These are phyloP conservation scores for Syngnathus scovelli DNA, from an alignment of 2,113 vertebrate genomes.

Conservation along the genomic window DNA sequence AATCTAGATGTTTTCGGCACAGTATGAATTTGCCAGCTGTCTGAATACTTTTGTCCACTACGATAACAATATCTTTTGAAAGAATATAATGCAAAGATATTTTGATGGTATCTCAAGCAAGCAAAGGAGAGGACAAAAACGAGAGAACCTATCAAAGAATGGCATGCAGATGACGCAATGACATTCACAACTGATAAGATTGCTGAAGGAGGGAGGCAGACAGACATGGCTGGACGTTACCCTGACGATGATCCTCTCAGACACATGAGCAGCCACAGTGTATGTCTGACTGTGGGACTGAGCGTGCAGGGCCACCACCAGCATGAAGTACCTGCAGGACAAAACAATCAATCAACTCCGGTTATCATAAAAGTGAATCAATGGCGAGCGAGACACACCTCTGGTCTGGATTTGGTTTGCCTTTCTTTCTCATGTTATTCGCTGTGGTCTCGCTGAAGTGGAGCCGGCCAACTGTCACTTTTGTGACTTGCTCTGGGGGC, in stretches of 20 bases:
- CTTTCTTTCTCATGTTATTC: constrained; percentile 99
- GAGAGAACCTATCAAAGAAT: constrained; percentile 11
- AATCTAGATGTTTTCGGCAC: neutral
- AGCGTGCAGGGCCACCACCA: constrained; percentile 92
- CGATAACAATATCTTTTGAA: neutral
- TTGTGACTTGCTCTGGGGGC: constrained; percentile 95
- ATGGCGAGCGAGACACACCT: constrained; percentile 66
- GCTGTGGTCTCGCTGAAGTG: constrained; percentile 98
- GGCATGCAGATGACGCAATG: constrained; percentile 11
- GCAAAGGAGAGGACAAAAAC: constrained; percentile 12
- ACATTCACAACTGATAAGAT: constrained; percentile 54
- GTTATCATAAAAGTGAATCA: neutral
- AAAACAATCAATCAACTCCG: constrained; percentile 11
- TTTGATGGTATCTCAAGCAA: constrained; percentile 4
- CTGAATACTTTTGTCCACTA: constrained; percentile 4
- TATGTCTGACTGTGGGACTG: constrained; percentile 94
- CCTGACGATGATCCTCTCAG: constrained; percentile 98
- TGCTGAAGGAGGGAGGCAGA: constrained; percentile 71
- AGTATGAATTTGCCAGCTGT: neutral
- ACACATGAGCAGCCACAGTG: constrained; percentile 91
- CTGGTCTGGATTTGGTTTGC: constrained; percentile 97
- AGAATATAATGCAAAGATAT: neutral
- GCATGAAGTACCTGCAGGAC: constrained; percentile 89
- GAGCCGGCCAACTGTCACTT: constrained; percentile 92
- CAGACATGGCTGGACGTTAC: constrained; percentile 81